Conservation (phyloP, 1,140 invertebrate genomes). For the Heliconius congener region DNA sequence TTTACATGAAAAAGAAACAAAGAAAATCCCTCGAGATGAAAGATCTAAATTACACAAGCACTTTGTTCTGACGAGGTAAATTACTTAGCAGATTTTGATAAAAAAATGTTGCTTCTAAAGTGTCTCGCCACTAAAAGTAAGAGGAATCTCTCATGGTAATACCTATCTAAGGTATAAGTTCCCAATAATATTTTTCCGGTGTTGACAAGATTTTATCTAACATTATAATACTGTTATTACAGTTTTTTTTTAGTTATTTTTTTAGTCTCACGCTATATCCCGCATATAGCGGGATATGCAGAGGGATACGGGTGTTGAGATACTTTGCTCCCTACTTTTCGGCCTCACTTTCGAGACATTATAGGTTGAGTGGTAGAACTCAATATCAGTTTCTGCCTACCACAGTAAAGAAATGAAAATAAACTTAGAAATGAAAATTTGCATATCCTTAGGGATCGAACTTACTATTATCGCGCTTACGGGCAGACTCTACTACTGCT, state of each 20-base stretch:
- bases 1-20: background rate
- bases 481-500: too few species aligned
- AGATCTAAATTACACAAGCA: background rate
- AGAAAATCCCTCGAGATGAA: background rate
- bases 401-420: too few species aligned
- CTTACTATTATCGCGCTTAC: too few species aligned
- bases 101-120: background rate
- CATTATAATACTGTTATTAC: background rate
- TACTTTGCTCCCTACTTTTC: too few species aligned
- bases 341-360: too few species aligned
- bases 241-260: background rate
- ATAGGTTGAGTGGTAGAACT: too few species aligned
- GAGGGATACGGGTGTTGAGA: too few species aligned
- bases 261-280: too few species aligned
- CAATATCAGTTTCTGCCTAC: too few species aligned
- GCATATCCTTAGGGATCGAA: too few species aligned
- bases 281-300: too few species aligned
- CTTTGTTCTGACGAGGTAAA: background rate
- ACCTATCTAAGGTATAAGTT: background rate
- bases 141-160: background rate
- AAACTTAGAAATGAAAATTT: too few species aligned
- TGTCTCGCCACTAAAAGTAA: background rate
- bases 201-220: background rate
- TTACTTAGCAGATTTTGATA: background rate
- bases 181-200: background rate